Percentiles rank a stretch among this genome's conserved stretches.
These are phyloP conservation scores for Ophioninae sp. DNA, from an alignment of 2,888 invertebrate species.

Conservation along the genomic window DNA sequence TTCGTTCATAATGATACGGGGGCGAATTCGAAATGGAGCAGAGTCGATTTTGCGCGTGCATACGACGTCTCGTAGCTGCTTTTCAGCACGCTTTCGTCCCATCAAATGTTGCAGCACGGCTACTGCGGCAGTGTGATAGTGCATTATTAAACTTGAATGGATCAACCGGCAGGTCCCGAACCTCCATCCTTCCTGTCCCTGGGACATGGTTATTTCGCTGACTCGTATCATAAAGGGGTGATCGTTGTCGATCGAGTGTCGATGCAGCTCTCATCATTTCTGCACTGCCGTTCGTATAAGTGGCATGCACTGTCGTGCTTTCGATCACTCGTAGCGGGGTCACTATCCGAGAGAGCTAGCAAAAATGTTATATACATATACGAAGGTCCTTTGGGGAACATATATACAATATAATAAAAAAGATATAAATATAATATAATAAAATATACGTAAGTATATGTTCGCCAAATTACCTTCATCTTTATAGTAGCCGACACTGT, in stretches of 20 bases:
- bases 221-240: not conserved
- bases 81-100: slow-evolving; percentile 6
- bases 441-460: too few species aligned
- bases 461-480: too few species aligned
- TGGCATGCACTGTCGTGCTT: not conserved
- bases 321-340: slow-evolving; percentile 7
- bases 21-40: slow-evolving; percentile 15
- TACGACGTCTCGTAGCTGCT: not conserved
- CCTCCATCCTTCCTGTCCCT: not conserved
- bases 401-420: too few species aligned
- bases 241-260: slow-evolving; percentile 11
- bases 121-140: slow-evolving; percentile 1
- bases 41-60: not conserved
- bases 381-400: too few species aligned
- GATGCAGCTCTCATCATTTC: slow-evolving; percentile 18
- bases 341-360: slow-evolving; percentile 9
- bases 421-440: too few species aligned
- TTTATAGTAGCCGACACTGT: too few species aligned
- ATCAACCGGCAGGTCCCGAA: slow-evolving; percentile 13
- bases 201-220: not conserved
- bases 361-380: slow-evolving; percentile 25
- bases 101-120: not conserved
- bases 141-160: slow-evolving; percentile 6
- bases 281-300: not conserved
- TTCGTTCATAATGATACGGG: not conserved